phyloP scores from a whole-genome alignment of 2,888 invertebrate species.

The Volucella inanis region DNA sequence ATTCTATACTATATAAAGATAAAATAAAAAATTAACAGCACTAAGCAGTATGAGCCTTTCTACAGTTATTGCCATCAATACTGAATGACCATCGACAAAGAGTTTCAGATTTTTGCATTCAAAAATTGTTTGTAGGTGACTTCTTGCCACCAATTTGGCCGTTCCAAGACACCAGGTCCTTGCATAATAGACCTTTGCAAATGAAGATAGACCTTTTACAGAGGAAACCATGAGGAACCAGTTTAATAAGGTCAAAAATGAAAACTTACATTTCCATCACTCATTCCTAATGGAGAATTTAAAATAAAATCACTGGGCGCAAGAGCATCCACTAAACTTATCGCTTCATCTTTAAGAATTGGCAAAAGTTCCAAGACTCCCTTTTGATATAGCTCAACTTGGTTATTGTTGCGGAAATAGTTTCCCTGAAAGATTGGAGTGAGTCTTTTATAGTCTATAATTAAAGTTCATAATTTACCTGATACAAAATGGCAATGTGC shows the following conservation, averaged over 20 bases:
- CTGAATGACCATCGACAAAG: not conserved
- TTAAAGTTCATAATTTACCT: slow-evolving; percentile 77
- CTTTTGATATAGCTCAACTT: slow-evolving; percentile 87
- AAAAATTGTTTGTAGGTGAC: slow-evolving; percentile 84
- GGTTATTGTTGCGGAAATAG: slow-evolving; percentile 84
- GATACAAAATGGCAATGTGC: slow-evolving; percentile 88
- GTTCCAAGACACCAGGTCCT: slow-evolving; percentile 86
- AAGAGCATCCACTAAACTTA: slow-evolving; percentile 90
- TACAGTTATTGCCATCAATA: slow-evolving; percentile 13
- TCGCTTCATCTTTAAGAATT: slow-evolving; percentile 88
- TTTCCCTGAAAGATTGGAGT: slow-evolving; percentile 84
- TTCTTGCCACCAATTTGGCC: slow-evolving; percentile 91
- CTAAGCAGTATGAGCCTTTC: not conserved
- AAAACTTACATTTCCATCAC: slow-evolving; percentile 90
- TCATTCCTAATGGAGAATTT: slow-evolving; percentile 92
- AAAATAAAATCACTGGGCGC: slow-evolving; percentile 95
- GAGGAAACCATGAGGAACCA: not conserved
- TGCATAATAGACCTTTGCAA: slow-evolving; percentile 87
- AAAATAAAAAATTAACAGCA: slow-evolving; percentile 26
- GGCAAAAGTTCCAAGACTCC: slow-evolving; percentile 87
- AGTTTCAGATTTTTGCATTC: slow-evolving; percentile 79
- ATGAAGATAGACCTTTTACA: slow-evolving; percentile 88
- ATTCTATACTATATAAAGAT: slow-evolving; percentile 8
- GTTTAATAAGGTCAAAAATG: not conserved
- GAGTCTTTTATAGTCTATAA: not conserved